A percentile compares a stretch with the other conserved stretches of the same genome.
phyloP scores from a whole-genome alignment of 2,888 invertebrate genomes.

The Rhagonycha fulva region DNA sequence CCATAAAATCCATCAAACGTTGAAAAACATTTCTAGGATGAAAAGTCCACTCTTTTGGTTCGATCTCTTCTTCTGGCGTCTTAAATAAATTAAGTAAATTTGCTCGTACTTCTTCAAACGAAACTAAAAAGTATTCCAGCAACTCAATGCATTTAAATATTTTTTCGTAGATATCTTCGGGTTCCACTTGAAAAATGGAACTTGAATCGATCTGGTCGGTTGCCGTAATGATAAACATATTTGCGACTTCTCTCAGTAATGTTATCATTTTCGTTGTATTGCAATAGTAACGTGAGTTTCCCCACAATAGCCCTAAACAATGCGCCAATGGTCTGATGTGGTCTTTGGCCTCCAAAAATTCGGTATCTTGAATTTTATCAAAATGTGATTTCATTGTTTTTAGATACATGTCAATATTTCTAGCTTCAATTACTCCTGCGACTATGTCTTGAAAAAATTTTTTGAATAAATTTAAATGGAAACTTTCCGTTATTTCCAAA shows the following conservation, averaged over 20 bases:
- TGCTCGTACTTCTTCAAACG: constrained; percentile 58
- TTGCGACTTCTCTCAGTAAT: constrained; percentile 78
- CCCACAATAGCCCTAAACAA: constrained; percentile 83
- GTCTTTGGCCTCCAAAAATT: constrained; percentile 66
- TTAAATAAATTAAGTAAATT: constrained; percentile 54
- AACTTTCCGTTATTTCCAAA: constrained; percentile 74
- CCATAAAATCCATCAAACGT: constrained; percentile 66
- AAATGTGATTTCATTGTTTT: constrained; percentile 74
- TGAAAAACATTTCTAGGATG: constrained; percentile 72
- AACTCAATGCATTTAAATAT: constrained; percentile 43
- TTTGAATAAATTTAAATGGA: constrained; percentile 78
- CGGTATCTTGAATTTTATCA: constrained; percentile 68
- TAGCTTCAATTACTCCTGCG: constrained; percentile 79
- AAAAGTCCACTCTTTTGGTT: constrained; percentile 76
- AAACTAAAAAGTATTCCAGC: constrained; percentile 43
- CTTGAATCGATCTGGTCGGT: constrained; percentile 75
- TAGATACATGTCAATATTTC: constrained; percentile 80
- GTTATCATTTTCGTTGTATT: constrained; percentile 64
- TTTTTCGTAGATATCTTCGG: constrained; percentile 49
- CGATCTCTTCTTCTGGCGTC: constrained; percentile 51
- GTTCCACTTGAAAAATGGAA: constrained; percentile 84
- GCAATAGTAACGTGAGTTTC: constrained; percentile 67
- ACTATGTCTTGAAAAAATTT: constrained; percentile 78
- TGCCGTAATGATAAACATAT: constrained; percentile 78
- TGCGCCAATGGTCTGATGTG: constrained; percentile 75